Conservation (phyloP, 2,113 vertebrate species). For the Pteronura brasiliensis region DNA sequence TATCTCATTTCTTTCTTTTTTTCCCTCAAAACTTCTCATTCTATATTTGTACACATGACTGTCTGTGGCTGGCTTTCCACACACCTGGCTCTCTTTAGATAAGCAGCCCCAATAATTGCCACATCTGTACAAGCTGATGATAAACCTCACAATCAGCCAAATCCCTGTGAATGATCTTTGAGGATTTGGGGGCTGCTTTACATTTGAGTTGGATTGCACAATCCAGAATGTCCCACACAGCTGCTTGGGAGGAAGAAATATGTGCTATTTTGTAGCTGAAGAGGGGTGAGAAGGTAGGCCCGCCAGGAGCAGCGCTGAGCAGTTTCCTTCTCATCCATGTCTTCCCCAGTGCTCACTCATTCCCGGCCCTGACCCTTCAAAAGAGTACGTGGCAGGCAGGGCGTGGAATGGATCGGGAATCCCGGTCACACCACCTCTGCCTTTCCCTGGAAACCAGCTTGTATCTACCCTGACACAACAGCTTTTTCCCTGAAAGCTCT, state of each 20-base stretch:
- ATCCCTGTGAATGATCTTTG: neutral
- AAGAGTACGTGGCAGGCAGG: neutral
- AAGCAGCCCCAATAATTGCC: conserved; percentile 10
- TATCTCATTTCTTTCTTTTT: neutral
- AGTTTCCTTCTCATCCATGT: neutral
- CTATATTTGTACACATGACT: neutral
- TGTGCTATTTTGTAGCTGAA: neutral
- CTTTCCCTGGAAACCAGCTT: neutral
- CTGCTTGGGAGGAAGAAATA: neutral
- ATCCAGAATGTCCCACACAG: neutral
- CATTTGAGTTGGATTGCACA: neutral
- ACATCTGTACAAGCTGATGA: neutral
- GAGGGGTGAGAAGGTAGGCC: neutral
- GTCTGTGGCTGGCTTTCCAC: neutral
- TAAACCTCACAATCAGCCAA: neutral
- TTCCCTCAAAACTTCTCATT: neutral
- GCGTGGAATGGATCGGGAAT: neutral
- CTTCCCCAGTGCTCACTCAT: neutral
- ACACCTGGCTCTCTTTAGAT: conserved; percentile 34
- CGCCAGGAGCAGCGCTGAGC: neutral
- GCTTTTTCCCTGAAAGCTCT: neutral
- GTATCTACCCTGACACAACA: neutral
- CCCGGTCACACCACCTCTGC: neutral
- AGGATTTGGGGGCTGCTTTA: neutral
- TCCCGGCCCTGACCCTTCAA: neutral